These are phyloP conservation scores for Trachythela sp. DNA, from an alignment of 64 coral and sea anemone species.

Conservation along the genomic window DNA sequence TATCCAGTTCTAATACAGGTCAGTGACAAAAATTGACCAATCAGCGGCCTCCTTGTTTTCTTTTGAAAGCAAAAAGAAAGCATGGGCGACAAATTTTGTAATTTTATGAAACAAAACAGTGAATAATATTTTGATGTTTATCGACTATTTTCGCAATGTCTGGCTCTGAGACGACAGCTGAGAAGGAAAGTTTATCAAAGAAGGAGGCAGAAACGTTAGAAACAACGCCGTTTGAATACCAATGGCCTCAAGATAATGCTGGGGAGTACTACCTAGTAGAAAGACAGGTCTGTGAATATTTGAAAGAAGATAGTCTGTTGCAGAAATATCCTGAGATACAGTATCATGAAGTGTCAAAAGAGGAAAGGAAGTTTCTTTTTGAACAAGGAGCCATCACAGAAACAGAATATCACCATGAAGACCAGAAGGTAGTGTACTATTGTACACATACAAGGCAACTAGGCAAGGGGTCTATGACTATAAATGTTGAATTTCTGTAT, in stretches of 20 bases:
- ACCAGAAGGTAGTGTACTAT: background rate
- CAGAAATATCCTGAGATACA: slow-evolving; percentile 14
- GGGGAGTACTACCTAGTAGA: background rate
- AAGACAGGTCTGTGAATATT: background rate
- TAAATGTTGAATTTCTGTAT: no score
- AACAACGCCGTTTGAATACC: background rate
- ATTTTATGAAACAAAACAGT: background rate
- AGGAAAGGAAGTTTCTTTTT: background rate
- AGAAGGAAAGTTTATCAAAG: background rate
- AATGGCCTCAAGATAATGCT: slow-evolving; percentile 20
- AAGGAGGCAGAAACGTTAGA: background rate
- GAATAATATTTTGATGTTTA: background rate
- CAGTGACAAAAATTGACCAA: background rate
- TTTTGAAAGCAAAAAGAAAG: background rate
- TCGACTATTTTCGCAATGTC: background rate
- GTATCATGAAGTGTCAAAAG: background rate
- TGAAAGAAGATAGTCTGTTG: background rate
- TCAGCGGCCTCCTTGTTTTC: background rate
- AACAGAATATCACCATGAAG: background rate
- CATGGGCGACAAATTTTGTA: background rate
- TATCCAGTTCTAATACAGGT: no score
- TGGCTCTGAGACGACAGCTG: background rate
- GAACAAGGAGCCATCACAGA: background rate
- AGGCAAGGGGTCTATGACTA: no score
- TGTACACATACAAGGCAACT: no score